phyloP scores from a whole-genome alignment of 1,140 invertebrate species.

The Zophobas atratus region DNA sequence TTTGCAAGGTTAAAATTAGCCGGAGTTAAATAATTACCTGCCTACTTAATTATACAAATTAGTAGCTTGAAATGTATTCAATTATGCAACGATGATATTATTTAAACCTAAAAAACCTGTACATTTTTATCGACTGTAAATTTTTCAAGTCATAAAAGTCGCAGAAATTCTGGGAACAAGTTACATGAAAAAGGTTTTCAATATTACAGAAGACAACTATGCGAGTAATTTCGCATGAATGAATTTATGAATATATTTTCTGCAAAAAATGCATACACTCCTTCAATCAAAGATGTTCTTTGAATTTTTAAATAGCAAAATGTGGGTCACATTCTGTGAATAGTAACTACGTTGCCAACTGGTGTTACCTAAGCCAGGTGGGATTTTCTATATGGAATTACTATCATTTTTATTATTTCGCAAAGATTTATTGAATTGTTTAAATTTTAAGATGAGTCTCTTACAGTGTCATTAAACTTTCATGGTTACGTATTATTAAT shows the following conservation, averaged over 20 bases:
- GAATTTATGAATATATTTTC: not conserved
- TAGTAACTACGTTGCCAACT: not conserved
- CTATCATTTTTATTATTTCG: not conserved
- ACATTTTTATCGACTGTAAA: too few relatives aligned
- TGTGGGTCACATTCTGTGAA: not conserved
- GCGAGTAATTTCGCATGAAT: not conserved
- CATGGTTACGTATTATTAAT: too few relatives aligned
- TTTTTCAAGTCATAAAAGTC: not conserved
- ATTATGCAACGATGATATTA: not conserved
- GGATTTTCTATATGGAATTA: not conserved
- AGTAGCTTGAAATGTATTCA: constrained; percentile 5
- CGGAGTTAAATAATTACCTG: not conserved
- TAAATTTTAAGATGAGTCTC: too few relatives aligned
- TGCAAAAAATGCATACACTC: not conserved
- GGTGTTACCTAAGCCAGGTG: not conserved
- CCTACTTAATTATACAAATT: constrained; percentile 21
- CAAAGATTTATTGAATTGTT: too few relatives aligned
- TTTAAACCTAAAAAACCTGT: not conserved
- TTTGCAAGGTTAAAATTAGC: constrained; percentile 3
- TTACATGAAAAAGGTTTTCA: not conserved
- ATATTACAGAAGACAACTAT: not conserved
- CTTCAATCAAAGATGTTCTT: not conserved
- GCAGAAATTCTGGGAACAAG: not conserved
- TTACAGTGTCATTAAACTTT: too few relatives aligned
- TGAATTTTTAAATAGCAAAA: constrained; percentile 6